Evolutionary conservation across 2,888 invertebrate genomes (phyloP).

Genomic region (Cetonia aurata): DNA sequence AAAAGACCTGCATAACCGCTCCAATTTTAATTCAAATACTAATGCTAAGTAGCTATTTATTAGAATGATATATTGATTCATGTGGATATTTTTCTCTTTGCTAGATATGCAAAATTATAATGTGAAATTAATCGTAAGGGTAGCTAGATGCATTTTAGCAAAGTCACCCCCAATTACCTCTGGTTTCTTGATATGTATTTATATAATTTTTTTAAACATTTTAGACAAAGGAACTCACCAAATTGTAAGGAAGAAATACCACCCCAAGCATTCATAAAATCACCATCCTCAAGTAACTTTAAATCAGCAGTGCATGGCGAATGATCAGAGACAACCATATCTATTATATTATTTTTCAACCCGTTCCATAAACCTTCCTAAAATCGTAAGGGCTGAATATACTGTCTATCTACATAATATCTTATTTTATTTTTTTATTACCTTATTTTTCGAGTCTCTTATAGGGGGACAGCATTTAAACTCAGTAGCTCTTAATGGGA

Average conservation of each 20-base stretch:
- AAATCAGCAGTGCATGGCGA: constrained; percentile 77
- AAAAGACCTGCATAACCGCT: too few relatives aligned
- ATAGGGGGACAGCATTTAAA: constrained; percentile 83
- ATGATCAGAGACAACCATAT: constrained; percentile 78
- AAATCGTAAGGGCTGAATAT: constrained; percentile 38
- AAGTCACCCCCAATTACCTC: too few relatives aligned
- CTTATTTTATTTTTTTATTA: constrained; percentile 56
- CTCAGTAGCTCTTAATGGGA: constrained; percentile 75
- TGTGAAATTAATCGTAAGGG: too few relatives aligned
- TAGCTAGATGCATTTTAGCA: too few relatives aligned
- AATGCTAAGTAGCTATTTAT: too few relatives aligned
- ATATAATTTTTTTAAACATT: too few relatives aligned
- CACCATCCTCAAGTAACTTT: constrained; percentile 68
- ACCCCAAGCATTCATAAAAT: constrained; percentile 80
- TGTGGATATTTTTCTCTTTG: too few relatives aligned
- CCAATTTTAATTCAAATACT: too few relatives aligned
- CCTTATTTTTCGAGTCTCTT: constrained; percentile 73
- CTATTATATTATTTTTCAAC: constrained; percentile 70
- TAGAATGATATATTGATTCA: too few relatives aligned
- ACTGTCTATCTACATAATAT: neutral
- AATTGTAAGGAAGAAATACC: constrained; percentile 82
- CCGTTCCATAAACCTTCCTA: constrained; percentile 76
- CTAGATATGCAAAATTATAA: too few relatives aligned
- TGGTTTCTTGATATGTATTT: too few relatives aligned
- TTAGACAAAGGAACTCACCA: constrained; percentile 64